A percentile compares a stretch with the other conserved stretches of the same genome.
These are phyloP conservation scores for Dryocosmus kuriphilus DNA, from an alignment of 2,888 invertebrate genomes.

Conservation along the genomic window DNA sequence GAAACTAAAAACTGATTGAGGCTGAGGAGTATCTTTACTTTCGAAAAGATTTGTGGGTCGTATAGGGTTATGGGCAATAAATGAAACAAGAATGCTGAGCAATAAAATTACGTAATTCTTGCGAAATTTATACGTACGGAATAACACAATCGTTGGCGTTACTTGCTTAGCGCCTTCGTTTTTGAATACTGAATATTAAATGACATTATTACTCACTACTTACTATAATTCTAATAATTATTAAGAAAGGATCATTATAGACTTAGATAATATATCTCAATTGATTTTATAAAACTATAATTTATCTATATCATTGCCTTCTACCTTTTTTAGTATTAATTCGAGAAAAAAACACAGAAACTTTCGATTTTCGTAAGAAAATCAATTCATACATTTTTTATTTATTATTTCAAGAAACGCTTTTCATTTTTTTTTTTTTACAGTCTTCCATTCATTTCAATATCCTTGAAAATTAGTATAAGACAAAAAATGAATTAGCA, in stretches of 20 bases:
- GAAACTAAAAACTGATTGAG: background rate
- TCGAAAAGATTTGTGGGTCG: background rate
- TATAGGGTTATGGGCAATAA: background rate
- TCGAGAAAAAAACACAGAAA: too few species aligned
- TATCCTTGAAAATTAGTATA: too few species aligned
- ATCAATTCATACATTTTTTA: too few species aligned
- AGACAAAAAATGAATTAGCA: too few species aligned
- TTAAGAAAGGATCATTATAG: background rate
- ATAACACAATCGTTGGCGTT: background rate
- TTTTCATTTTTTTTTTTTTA: too few species aligned
- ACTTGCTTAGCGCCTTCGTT: background rate
- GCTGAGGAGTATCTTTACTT: background rate
- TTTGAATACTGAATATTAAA: background rate
- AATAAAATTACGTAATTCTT: slow-evolving; percentile 47
- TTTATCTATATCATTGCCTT: slow-evolving; percentile 37
- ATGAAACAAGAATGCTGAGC: slow-evolving; percentile 2
- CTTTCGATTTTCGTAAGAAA: too few species aligned
- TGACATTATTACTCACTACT: background rate
- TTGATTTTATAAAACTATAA: slow-evolving; percentile 45
- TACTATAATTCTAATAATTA: background rate
- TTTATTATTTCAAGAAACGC: too few species aligned
- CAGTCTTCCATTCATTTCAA: too few species aligned
- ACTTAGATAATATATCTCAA: background rate
- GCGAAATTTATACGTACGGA: slow-evolving; percentile 35
- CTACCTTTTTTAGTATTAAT: too few species aligned